A percentile compares a stretch with the other conserved stretches of the same genome.
phyloP scores from a whole-genome alignment of 2,888 invertebrate species.

The Bombylius discolor region DNA sequence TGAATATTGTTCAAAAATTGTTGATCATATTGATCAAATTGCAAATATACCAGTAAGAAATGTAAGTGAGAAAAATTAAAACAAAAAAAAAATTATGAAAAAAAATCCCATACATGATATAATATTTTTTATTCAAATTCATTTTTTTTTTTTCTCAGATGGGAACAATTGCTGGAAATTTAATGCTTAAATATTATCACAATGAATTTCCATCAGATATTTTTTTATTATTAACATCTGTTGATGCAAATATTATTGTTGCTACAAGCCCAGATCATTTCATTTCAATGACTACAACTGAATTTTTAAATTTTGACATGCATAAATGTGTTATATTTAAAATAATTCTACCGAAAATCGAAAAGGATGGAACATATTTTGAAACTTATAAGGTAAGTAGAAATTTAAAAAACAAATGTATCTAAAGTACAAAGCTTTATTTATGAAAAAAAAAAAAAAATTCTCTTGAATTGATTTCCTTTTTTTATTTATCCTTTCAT shows the following conservation, averaged over 20 bases:
- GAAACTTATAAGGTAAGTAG: slow-evolving; percentile 26
- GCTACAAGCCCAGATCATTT: slow-evolving; percentile 19
- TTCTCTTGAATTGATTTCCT: too few relatives aligned
- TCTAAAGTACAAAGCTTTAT: too few relatives aligned
- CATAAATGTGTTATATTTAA: slow-evolving; percentile 47
- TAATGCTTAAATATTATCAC: slow-evolving; percentile 50
- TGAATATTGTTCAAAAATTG: slow-evolving; percentile 39
- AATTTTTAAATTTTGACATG: slow-evolving; percentile 48
- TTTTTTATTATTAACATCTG: slow-evolving; percentile 35
- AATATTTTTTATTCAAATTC: neutral
- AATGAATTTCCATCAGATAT: slow-evolving; percentile 52
- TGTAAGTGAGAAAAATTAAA: slow-evolving; percentile 28
- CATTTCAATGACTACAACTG: slow-evolving; percentile 13
- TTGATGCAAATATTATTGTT: slow-evolving; percentile 27
- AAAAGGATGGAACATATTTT: slow-evolving; percentile 35
- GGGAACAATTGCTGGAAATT: slow-evolving; percentile 51
- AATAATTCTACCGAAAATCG: slow-evolving; percentile 38
- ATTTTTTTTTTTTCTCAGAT: slow-evolving; percentile 29
- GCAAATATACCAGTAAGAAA: slow-evolving; percentile 49
- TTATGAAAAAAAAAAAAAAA: too few relatives aligned
- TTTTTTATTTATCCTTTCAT: too few relatives aligned
- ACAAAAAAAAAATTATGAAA: too few relatives aligned
- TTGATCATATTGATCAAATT: slow-evolving; percentile 41
- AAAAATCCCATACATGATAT: too few relatives aligned
- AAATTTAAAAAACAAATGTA: slow-evolving; percentile 12